Percentiles rank a stretch among this genome's conserved stretches.
These are phyloP conservation scores for Piprites chloris DNA, from an alignment of 2,113 vertebrate species.

Conservation along the genomic window DNA sequence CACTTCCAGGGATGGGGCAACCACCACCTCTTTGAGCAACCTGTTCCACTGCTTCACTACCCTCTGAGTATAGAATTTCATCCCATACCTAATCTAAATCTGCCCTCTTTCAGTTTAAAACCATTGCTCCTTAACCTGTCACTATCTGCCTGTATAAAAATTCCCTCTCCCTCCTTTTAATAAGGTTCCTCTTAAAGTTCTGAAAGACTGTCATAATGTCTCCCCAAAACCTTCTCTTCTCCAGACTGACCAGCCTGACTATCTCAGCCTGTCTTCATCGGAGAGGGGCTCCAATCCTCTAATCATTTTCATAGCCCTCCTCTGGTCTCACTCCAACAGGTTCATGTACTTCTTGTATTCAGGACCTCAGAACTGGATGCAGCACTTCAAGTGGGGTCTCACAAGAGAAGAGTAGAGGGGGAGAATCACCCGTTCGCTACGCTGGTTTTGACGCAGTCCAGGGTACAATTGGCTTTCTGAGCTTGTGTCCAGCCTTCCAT, in stretches of 20 bases:
- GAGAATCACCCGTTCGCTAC: accelerated
- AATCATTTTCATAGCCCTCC: too few species aligned
- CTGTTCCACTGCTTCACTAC: neutral
- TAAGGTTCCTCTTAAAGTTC: neutral
- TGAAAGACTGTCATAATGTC: neutral
- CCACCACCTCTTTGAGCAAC: neutral
- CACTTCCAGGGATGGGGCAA: neutral
- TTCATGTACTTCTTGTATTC: neutral
- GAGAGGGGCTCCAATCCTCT: neutral
- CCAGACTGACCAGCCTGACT: too few species aligned
- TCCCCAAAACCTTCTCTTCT: neutral
- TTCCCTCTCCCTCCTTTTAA: neutral
- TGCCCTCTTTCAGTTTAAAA: neutral
- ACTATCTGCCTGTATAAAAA: neutral
- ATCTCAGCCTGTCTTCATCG: neutral
- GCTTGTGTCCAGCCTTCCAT: neutral
- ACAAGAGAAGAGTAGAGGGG: accelerated
- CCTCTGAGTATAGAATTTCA: neutral
- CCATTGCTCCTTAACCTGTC: neutral
- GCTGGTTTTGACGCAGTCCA: neutral
- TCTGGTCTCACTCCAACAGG: neutral
- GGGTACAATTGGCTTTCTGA: neutral
- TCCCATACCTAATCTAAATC: neutral
- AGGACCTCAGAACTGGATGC: too few species aligned
- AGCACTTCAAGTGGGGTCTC: neutral